Percentiles rank a stretch among this genome's conserved stretches.
Evolutionary conservation across 2,797 vertebrate species (phyloP).

Genomic region (Pygocentrus nattereri): DNA sequence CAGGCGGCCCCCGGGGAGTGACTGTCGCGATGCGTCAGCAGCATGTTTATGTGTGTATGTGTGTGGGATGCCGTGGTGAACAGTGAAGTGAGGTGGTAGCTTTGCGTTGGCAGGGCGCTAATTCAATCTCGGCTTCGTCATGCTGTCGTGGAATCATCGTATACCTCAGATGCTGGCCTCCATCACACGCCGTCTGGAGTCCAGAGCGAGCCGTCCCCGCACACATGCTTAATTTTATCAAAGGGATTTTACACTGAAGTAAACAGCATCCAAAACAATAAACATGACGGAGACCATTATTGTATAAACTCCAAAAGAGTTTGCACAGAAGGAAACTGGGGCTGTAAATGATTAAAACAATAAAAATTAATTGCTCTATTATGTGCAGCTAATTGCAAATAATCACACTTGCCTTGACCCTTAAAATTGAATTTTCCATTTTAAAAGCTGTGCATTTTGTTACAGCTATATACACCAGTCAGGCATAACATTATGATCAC

Average conservation of each 20-base stretch:
- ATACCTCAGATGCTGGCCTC: conserved; percentile 32
- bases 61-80: conserved; percentile 43
- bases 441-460: too few species aligned
- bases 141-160: conserved; percentile 50
- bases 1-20: conserved; percentile 6
- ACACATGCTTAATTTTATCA: not conserved
- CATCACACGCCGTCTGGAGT: conserved; percentile 32
- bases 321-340: not conserved
- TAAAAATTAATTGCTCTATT: too few species aligned
- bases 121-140: conserved; percentile 52
- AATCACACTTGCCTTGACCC: too few species aligned
- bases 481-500: too few species aligned
- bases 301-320: not conserved
- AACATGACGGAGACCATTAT: not conserved
- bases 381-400: too few species aligned
- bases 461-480: too few species aligned
- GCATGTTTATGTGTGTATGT: conserved; percentile 8
- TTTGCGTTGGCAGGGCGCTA: conserved; percentile 49
- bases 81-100: conserved; percentile 39
- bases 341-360: too few species aligned
- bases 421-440: too few species aligned
- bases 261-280: conserved; percentile 12
- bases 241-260: conserved; percentile 30
- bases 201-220: not conserved
- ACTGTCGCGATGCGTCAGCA: conserved; percentile 12